Conservation (phyloP, 2,888 invertebrate genomes). For the Habroteleia sp. region DNA sequence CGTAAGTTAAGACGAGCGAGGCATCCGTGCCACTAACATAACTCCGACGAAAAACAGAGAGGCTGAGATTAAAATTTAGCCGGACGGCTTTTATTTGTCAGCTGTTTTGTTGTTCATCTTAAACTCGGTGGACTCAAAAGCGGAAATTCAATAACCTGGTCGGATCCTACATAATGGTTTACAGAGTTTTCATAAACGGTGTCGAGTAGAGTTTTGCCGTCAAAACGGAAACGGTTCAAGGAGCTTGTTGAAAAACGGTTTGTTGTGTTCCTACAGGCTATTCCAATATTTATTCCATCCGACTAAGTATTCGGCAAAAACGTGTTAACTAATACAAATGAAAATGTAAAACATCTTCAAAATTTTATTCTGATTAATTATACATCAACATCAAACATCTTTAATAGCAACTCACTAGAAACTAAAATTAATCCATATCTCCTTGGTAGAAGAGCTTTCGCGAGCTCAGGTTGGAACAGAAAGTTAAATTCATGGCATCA, state of each 20-base stretch:
- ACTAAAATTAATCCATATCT: constrained; percentile 76
- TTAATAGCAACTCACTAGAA: constrained; percentile 75
- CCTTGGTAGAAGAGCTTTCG: constrained; percentile 64
- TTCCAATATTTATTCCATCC: constrained; percentile 5
- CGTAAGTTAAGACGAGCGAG: constrained; percentile 21
- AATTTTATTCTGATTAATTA: constrained; percentile 59
- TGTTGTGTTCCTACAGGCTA: constrained; percentile 5
- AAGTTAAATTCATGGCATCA: constrained; percentile 70
- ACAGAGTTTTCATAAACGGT: constrained; percentile 28
- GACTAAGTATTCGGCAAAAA: not conserved
- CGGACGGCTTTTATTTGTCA: not conserved
- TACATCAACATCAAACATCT: constrained; percentile 64
- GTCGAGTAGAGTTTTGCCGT: constrained; percentile 27
- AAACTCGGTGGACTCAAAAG: not conserved
- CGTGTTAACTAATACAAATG: constrained; percentile 10
- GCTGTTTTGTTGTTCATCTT: not conserved
- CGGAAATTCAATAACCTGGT: constrained; percentile 10
- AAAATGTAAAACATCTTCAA: constrained; percentile 54
- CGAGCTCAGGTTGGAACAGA: constrained; percentile 70
- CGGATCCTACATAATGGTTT: constrained; percentile 1
- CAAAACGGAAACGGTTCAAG: constrained; percentile 9
- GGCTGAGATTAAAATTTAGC: constrained; percentile 7
- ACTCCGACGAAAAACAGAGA: constrained; percentile 1
- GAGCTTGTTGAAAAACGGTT: constrained; percentile 10
- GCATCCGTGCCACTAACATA: constrained; percentile 28